Percentiles rank a stretch among this genome's conserved stretches.
phyloP scores from a whole-genome alignment of 2,113 vertebrate species.

The Megalops atlanticus region DNA sequence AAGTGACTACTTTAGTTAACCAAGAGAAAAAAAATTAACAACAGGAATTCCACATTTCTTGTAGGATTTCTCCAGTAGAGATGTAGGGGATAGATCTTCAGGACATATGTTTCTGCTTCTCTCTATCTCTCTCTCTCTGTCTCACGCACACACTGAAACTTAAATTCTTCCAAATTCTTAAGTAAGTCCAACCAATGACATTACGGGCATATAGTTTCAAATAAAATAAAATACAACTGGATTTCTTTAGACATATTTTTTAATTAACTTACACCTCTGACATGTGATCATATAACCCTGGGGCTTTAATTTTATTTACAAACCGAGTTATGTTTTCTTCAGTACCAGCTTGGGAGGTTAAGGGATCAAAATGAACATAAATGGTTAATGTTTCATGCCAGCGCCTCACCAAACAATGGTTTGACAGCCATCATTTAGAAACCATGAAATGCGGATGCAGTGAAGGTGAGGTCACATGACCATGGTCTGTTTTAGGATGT shows the following conservation, averaged over 20 bases:
- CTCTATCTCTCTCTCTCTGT: too few species aligned
- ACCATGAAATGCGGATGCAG: slow-evolving; percentile 55
- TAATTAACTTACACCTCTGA: too few species aligned
- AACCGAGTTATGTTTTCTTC: background rate
- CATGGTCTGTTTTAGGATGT: slow-evolving; percentile 45
- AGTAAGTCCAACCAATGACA: background rate
- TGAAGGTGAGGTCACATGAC: slow-evolving; percentile 45
- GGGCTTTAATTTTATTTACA: background rate
- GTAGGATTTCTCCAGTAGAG: background rate
- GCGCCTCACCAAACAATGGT: slow-evolving; percentile 24
- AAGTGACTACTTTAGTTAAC: too few species aligned
- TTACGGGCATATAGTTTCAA: too few species aligned
- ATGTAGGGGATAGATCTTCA: too few species aligned
- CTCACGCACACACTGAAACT: too few species aligned
- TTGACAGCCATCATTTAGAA: slow-evolving; percentile 46
- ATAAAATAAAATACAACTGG: too few species aligned
- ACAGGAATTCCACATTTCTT: background rate
- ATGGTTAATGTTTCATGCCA: slow-evolving; percentile 34
- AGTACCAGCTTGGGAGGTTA: slow-evolving; percentile 22
- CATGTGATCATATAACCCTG: too few species aligned
- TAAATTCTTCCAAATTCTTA: background rate
- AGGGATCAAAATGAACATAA: slow-evolving; percentile 11
- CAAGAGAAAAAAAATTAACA: too few species aligned
- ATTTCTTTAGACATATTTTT: too few species aligned
- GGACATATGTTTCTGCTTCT: too few species aligned